phyloP scores from a whole-genome alignment of 1,140 invertebrate species.

The Sinella curviseta region DNA sequence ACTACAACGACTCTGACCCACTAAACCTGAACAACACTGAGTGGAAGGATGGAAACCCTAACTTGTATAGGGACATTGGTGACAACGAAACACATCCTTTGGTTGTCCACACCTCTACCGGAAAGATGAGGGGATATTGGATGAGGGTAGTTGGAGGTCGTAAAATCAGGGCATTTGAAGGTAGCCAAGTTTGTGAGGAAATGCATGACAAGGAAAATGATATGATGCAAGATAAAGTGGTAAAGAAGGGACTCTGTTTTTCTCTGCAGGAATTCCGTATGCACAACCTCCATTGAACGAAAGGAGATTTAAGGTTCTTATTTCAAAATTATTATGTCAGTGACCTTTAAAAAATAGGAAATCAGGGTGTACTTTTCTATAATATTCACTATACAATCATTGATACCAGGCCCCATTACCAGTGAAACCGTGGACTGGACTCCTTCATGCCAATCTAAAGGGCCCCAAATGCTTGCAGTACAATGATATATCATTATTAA shows the following conservation, averaged over 20 bases:
- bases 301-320: slow-evolving; percentile 6
- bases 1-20: background rate
- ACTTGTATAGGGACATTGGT: background rate
- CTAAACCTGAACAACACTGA: background rate
- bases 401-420: slow-evolving; percentile 1
- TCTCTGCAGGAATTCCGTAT: background rate
- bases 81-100: background rate
- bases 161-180: slow-evolving; percentile 43
- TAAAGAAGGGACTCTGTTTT: background rate
- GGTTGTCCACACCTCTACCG: slow-evolving; percentile 19
- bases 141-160: slow-evolving; percentile 33
- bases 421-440: background rate
- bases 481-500: background rate
- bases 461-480: slow-evolving; percentile 26
- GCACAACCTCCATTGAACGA: background rate
- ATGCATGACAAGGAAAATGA: background rate
- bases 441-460: background rate
- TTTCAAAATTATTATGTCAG: too few species aligned
- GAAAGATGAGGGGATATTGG: slow-evolving; percentile 31
- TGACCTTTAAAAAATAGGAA: too few species aligned
- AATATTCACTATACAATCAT: too few species aligned
- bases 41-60: background rate
- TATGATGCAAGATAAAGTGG: background rate
- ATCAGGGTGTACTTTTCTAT: too few species aligned
- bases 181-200: background rate